Evolutionary conservation across 2,113 vertebrate species (phyloP), one percentile per base, ranked within the genome.

Genomic region (Heterocephalus glaber): DNA sequence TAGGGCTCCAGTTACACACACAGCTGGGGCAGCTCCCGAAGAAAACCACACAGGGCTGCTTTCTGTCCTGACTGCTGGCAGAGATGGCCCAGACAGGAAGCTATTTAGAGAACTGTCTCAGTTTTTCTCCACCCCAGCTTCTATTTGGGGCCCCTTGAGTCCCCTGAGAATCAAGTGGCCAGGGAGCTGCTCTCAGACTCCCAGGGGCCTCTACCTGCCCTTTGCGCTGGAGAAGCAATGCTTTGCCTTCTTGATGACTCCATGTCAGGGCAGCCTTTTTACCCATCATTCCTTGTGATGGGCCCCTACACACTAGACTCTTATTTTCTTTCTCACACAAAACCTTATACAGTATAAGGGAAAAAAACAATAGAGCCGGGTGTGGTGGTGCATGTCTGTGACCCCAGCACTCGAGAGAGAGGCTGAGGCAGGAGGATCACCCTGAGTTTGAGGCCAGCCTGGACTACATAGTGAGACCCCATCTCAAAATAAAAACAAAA

Each of bases 71-170:
- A 52, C 70, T 91, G 86, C n/a, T 76, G 89, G 83, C 83, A 47
- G 81, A 94, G 89, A 86, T 56, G 92, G n/a, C 49, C 70, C 60
- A 38, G 52, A 33, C 86, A 26, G 4, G 44, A 61, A 89, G 87
- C 63, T 93, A 86, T 92, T 92, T 63, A 47, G 90, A 84, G 87
- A 97, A 35, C 56, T 86, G 61, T 52, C 82, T 17, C 89, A 86
- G 90, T 60, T 86, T 86, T 74, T 44, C 58, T 92, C 70, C 63
- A 89, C 65, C 86, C 33, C 89, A 89, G 86, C 80, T 95, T 95
- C 94, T 92, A 38, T 87, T 65, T 89, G 90, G 72, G 83, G 61
- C 60, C 77, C 63, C n/a, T 58, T 12, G 24, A 22, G 47, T 38
- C n/a, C 8, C 86, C 84, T 68, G 81, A 56, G 38, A 38, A 12